Percentiles rank a stretch among this genome's conserved stretches.
These are phyloP conservation scores for Patella pellucida DNA, from an alignment of 2,888 invertebrate genomes.

Conservation along the genomic window DNA sequence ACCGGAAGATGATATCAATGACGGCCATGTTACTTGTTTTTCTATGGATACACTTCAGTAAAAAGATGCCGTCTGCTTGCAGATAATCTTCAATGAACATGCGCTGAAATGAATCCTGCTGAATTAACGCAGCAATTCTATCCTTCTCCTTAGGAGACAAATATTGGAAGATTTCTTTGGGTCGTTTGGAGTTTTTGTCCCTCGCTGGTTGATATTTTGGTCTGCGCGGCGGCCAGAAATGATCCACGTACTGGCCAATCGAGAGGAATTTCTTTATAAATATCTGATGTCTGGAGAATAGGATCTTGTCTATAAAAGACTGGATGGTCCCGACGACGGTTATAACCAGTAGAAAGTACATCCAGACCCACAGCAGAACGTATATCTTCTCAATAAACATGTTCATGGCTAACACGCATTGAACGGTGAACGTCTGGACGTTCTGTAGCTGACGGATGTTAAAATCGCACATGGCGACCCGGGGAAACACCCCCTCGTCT, in stretches of 20 bases:
- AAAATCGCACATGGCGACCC: neutral
- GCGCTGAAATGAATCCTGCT: neutral
- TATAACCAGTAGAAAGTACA: neutral
- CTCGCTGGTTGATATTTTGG: neutral
- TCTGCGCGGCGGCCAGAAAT: neutral
- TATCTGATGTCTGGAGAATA: neutral
- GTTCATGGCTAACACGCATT: neutral
- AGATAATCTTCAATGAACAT: neutral
- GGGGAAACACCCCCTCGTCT: neutral
- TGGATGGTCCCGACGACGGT: neutral
- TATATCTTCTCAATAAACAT: neutral
- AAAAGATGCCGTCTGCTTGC: neutral
- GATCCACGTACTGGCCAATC: neutral
- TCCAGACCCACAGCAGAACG: neutral
- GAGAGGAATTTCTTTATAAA: neutral
- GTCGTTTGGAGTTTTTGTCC: neutral
- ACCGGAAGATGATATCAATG: neutral
- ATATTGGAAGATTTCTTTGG: neutral
- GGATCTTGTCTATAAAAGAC: neutral
- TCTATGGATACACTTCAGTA: neutral
- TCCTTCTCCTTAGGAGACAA: neutral
- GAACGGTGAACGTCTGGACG: neutral
- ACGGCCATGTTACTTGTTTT: neutral
- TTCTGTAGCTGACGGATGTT: neutral
- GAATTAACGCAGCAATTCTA: neutral